Base-by-base conservation (phyloP, 1,140 invertebrate species). In the Sipha flava region DNA sequence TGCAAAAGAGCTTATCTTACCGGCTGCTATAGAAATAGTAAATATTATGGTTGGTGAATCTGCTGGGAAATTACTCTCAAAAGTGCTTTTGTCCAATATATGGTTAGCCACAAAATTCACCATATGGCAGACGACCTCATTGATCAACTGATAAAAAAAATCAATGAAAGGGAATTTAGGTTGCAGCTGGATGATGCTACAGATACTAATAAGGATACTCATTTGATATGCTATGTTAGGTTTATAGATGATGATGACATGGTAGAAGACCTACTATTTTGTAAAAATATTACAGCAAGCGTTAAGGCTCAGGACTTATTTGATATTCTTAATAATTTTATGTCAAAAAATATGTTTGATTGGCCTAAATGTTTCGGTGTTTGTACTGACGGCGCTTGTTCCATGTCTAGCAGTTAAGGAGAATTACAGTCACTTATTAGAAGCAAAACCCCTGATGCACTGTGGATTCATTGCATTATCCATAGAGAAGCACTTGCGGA, bases 1-100 rank as follows among this genome's bases (percentile, higher is more conserved):
- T 81, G 84, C 84, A 81, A 83, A 85, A 80, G 52, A 85, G 66
- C 81, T 84, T 80, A 84, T 85, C 81, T 49, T 85, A 82, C 83
- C 84, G 72, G 83, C 83, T 81, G 81, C 83, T 81, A 79, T 83
- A 79, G 81, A 83, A 80, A 82, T 84, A 81, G 83, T 84, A 29
- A 81, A 82, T 59, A 82, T 83, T 83, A 83, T 45, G 4, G n/a
- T 68, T 43, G 64, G 64, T 14, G 64, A 68, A 68, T 68, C 64
- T 40, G 21, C 29, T 68, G 37, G 37, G 5, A 68, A 68, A 43
- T 68, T 68, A 68, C 31, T 64, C 9, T 64, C 64, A 68, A 68
- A 43, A 23, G 64, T 45, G 37, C 64, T 9, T 40, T 26, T 68
- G 29, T 68, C 37, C 21, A 68, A 68, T 68, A 43, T 7, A 4